A percentile compares a stretch with the other conserved stretches of the same genome.
Evolutionary conservation across 35 echinoderm and acorn worm genomes (phyloP).

Genomic region (Amphiura filiformis): DNA sequence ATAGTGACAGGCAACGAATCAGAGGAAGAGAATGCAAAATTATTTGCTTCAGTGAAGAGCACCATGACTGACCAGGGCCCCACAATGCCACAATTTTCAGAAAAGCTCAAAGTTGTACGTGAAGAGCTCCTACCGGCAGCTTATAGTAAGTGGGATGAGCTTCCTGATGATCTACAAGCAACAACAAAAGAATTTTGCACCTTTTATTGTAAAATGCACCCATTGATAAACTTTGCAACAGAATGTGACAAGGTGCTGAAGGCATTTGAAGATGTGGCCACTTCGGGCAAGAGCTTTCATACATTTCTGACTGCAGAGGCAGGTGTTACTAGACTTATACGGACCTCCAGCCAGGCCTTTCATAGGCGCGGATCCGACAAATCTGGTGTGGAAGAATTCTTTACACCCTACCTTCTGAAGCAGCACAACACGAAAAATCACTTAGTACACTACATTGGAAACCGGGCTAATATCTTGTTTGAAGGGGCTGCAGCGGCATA

Average conservation of each 20-base stretch:
- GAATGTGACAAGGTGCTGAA: conserved; percentile 42
- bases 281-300: neutral
- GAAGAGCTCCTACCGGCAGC: conserved; percentile 14
- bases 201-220: conserved; percentile 47
- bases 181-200: neutral
- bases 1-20: neutral
- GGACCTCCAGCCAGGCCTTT: conserved; percentile 41
- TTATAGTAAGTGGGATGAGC: neutral
- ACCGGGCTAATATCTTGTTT: conserved; percentile 43
- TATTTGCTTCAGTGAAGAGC: neutral
- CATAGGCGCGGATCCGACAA: conserved; percentile 42
- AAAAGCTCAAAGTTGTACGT: neutral
- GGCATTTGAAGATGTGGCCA: conserved; percentile 26
- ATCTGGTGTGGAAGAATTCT: conserved; percentile 28
- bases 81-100: conserved; percentile 40
- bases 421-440: conserved; percentile 28
- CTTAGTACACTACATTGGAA: conserved; percentile 34
- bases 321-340: neutral
- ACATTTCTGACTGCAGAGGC: neutral
- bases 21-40: neutral
- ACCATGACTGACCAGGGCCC: conserved; percentile 67
- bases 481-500: conserved; percentile 37
- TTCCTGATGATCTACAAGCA: neutral
- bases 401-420: neutral
- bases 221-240: conserved; percentile 32